These are phyloP conservation scores for Picus viridis DNA, from an alignment of 2,797 vertebrate species.

Conservation along the genomic window DNA sequence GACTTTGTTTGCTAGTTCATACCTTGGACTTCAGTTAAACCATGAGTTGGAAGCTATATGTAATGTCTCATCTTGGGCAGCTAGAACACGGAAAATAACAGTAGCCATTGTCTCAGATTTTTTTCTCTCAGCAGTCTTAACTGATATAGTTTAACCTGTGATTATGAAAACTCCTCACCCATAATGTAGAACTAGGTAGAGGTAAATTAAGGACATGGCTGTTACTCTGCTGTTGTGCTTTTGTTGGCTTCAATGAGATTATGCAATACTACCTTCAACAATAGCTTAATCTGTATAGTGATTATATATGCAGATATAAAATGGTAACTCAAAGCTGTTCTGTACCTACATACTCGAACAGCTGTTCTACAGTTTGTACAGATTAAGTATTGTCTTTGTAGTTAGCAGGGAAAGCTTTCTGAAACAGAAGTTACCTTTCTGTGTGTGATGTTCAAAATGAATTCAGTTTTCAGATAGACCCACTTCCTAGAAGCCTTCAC, in stretches of 20 bases:
- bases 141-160: neutral
- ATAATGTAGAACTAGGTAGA: neutral
- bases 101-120: neutral
- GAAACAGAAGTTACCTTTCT: neutral
- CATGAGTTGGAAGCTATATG: neutral
- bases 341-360: neutral
- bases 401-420: constrained; percentile 1
- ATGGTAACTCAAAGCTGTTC: neutral
- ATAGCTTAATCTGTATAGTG: constrained; percentile 1
- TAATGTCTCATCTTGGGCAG: neutral
- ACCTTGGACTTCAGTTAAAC: neutral
- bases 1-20: neutral
- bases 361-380: constrained; percentile 27
- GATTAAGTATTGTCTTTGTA: neutral
- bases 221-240: constrained; percentile 1
- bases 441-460: neutral
- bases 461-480: neutral
- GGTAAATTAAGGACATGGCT: neutral
- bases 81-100: neutral
- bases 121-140: neutral
- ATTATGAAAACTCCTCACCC: neutral
- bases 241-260: constrained; percentile 6
- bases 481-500: neutral
- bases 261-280: constrained; percentile 41
- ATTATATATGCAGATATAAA: neutral